phyloP scores from a whole-genome alignment of 2,113 vertebrate genomes.

The Accipiter virgatus region DNA sequence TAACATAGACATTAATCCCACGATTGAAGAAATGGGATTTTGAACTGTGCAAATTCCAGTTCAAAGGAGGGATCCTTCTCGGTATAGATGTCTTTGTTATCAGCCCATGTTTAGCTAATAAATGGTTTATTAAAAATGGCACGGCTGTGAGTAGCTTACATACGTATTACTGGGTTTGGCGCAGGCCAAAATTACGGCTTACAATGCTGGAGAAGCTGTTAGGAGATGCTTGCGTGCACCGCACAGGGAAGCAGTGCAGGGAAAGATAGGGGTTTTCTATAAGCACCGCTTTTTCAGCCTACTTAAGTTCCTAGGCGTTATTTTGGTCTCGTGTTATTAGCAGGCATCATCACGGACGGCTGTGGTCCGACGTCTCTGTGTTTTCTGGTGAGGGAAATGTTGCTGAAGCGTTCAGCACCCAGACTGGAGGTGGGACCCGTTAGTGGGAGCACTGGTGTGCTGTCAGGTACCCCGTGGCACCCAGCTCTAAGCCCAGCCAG shows the following conservation, averaged over 20 bases:
- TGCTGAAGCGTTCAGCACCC: fast-evolving
- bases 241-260: neutral
- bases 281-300: neutral
- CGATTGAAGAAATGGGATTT: constrained; percentile 53
- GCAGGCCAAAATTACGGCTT: neutral
- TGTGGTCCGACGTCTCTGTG: neutral
- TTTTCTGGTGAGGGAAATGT: neutral
- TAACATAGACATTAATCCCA: constrained; percentile 46
- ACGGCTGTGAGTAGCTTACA: constrained; percentile 39
- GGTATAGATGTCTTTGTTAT: constrained; percentile 39
- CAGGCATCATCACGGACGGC: neutral
- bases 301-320: neutral
- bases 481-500: neutral
- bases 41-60: constrained; percentile 27
- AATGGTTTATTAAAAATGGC: constrained; percentile 57
- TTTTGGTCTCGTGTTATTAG: neutral
- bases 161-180: constrained; percentile 1
- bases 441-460: neutral
- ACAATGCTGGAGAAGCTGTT: neutral
- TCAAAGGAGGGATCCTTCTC: constrained; percentile 55
- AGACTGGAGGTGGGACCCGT: too few relatives aligned
- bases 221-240: neutral
- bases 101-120: constrained; percentile 41
- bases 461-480: too few relatives aligned
- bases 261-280: neutral